Conservation (phyloP, 1,140 invertebrate species). For the Tribolium castaneum region DNA sequence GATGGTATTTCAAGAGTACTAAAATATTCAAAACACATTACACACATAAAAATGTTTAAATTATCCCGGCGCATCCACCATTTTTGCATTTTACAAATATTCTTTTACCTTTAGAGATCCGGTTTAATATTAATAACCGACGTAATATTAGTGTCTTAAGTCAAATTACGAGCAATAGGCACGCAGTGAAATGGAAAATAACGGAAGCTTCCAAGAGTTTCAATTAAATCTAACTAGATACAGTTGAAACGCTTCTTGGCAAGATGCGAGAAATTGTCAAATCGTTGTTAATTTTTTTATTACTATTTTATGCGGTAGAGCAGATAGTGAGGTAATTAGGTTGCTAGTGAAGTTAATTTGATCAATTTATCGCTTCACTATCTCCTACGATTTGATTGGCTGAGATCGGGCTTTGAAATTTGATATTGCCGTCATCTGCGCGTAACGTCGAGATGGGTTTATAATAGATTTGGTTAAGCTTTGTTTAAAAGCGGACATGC, state of each 20-base stretch:
- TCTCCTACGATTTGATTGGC: conserved; percentile 2
- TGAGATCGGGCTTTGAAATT: conserved; percentile 15
- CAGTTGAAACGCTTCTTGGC: not conserved
- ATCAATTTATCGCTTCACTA: conserved; percentile 14
- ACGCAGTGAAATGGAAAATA: conserved; percentile 30
- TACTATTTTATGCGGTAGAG: not conserved
- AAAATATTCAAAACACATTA: too few relatives aligned
- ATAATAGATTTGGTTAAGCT: not conserved
- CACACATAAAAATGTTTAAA: too few relatives aligned
- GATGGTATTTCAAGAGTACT: too few relatives aligned
- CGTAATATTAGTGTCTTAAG: conserved; percentile 1
- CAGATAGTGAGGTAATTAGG: not conserved
- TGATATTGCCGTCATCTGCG: conserved; percentile 18
- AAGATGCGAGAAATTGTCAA: not conserved
- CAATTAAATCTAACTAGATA: conserved; percentile 16
- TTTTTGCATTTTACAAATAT: not conserved
- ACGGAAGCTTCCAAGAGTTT: conserved; percentile 20
- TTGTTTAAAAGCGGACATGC: not conserved
- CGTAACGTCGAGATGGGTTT: conserved; percentile 13
- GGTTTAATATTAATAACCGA: conserved; percentile 8
- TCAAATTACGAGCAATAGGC: conserved; percentile 10
- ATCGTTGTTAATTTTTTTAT: not conserved
- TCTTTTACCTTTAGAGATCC: not conserved
- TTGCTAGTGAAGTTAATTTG: conserved; percentile 6
- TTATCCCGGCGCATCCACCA: too few relatives aligned